Base-by-base conservation (phyloP, 1,140 invertebrate species). In the Ostrea edulis region DNA sequence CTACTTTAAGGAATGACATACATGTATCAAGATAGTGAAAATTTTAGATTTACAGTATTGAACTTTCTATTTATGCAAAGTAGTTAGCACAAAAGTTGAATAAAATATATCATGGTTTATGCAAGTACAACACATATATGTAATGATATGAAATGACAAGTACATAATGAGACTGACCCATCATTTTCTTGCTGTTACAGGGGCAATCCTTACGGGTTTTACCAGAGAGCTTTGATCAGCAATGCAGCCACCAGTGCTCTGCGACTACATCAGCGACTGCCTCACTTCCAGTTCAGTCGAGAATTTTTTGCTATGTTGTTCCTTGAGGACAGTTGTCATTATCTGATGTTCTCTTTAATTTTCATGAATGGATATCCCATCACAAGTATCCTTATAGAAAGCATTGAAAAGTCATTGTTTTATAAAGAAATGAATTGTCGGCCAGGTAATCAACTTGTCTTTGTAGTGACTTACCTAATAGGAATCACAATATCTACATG, bases 271-370 rank as follows among this genome's bases (percentile, higher is more conserved):
- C 98, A 99, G 95, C 96, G 98, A 88, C 95, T 99, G 83, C 98
- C 98, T 25, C 92, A 94, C 54, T 97, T 99, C 88, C 96, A 97
- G 84, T 95, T 99, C 53, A 97, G 96, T 84, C 95, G 97, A 88
- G 97, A 98, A 93, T 99, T 98, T 94, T 95, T 99, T 53, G 95
- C 96, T 14, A 94, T 96, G 9, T 94, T 99, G 86, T 96, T 99
- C 89, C 92, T 97, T 68, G 99, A 99, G 95, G 99, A 99, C 95
- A 98, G 98, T 87, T 98, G 97, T 91, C 99, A 99, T 95, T 99
- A 99, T 94, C 96, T 99, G 85, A 97, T 99, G 94, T 99, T 97
- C 95, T 98, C 98, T 14, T 94, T 99, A 82, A 98, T 99, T 92
- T 99, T 99, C 94, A 96, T 99, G 89, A 98, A 97, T 95, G 97